Evolutionary conservation across 1,140 invertebrate genomes (phyloP).

Genomic region (Camponotus vicinus): DNA sequence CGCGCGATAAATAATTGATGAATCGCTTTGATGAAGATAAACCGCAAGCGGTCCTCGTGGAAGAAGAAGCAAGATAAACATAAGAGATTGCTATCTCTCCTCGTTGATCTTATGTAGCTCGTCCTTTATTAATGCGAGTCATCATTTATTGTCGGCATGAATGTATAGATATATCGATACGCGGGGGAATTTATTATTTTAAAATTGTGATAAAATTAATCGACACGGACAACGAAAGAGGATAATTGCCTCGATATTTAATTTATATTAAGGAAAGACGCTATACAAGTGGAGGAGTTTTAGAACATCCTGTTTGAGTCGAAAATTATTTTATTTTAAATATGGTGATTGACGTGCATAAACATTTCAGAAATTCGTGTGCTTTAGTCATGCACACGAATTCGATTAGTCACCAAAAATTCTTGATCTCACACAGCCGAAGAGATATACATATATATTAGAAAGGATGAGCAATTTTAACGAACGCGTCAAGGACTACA

Average conservation of each 20-base stretch:
- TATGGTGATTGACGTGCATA: background rate
- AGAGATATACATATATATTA: background rate
- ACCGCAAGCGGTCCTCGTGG: background rate
- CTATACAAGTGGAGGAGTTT: background rate
- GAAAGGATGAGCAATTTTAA: background rate
- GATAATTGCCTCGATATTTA: background rate
- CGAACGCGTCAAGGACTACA: background rate
- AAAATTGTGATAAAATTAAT: background rate
- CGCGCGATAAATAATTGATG: slow-evolving; percentile 29
- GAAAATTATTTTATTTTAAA: slow-evolving; percentile 24
- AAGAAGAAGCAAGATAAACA: background rate
- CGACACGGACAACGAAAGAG: background rate
- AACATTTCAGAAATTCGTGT: slow-evolving; percentile 15
- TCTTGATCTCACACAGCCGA: background rate
- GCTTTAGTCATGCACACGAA: background rate
- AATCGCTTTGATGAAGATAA: slow-evolving; percentile 15
- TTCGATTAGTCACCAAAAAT: slow-evolving; percentile 30
- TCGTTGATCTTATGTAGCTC: background rate
- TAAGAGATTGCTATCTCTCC: background rate
- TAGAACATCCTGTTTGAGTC: background rate
- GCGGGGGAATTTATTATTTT: background rate
- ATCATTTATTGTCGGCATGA: slow-evolving; percentile 28
- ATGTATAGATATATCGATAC: background rate
- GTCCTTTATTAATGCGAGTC: slow-evolving; percentile 36
- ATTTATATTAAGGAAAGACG: background rate